phyloP scores from a whole-genome alignment of 1,140 invertebrate genomes.

The Heliconius nattereri region DNA sequence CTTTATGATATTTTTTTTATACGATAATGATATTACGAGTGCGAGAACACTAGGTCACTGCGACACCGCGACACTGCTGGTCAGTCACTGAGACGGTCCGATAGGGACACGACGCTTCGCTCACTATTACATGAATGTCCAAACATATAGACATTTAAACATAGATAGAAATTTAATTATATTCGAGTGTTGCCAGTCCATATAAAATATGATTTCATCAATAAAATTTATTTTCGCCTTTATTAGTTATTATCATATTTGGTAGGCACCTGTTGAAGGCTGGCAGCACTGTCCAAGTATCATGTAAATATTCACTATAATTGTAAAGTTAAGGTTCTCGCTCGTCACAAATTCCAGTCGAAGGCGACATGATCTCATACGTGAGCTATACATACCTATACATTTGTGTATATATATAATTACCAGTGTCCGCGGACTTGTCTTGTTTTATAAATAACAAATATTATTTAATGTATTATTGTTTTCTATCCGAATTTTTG shows the following conservation, averaged over 20 bases:
- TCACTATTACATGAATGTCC: not conserved
- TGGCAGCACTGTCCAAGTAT: not conserved
- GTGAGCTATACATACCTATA: conserved; percentile 19
- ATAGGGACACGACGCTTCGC: conserved; percentile 16
- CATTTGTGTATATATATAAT: conserved; percentile 31
- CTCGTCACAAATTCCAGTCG: conserved; percentile 47
- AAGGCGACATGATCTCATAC: conserved; percentile 52
- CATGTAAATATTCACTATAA: conserved; percentile 36
- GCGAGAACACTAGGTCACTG: conserved; percentile 18
- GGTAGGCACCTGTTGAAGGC: not conserved
- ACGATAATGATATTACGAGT: conserved; percentile 26
- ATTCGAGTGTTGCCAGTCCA: conserved; percentile 18
- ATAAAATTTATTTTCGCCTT: not conserved
- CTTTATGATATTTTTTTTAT: conserved; percentile 41
- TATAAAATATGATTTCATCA: too few species aligned
- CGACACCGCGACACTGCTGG: conserved; percentile 24
- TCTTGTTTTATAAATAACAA: not conserved
- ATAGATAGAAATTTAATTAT: not conserved
- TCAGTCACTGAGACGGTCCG: conserved; percentile 3
- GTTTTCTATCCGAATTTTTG: conserved; percentile 60
- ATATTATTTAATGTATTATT: conserved; percentile 10
- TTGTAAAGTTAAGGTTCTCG: conserved; percentile 16
- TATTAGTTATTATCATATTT: not conserved
- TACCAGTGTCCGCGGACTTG: conserved; percentile 44
- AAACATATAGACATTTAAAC: not conserved